These are phyloP conservation scores for Melitaea athalia DNA, from an alignment of 2,888 invertebrate species.

Conservation along the genomic window DNA sequence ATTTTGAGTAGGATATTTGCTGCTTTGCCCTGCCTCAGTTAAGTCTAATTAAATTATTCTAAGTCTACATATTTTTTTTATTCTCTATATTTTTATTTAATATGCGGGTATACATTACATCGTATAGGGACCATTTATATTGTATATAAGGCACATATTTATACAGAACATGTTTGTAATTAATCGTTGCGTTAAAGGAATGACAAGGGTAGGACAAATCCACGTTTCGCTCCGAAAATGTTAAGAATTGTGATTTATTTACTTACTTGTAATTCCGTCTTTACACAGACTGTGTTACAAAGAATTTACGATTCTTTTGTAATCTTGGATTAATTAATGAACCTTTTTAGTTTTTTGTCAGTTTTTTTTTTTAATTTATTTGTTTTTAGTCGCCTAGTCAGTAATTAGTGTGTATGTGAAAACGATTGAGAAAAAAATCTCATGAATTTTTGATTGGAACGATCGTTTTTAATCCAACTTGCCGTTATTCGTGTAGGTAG, in stretches of 20 bases:
- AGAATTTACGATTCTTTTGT: background rate
- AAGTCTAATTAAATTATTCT: too few relatives aligned
- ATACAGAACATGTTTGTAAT: conserved; percentile 24
- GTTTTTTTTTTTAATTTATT: too few relatives aligned
- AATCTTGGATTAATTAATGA: background rate
- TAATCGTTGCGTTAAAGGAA: conserved; percentile 27
- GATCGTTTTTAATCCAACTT: too few relatives aligned
- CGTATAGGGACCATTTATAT: background rate
- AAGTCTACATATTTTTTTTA: too few relatives aligned
- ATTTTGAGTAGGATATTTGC: too few relatives aligned
- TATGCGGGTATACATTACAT: background rate
- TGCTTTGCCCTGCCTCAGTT: too few relatives aligned
- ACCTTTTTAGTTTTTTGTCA: background rate
- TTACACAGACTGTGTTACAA: background rate
- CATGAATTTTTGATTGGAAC: too few relatives aligned
- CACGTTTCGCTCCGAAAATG: conserved; percentile 7
- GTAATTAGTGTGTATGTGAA: too few relatives aligned
- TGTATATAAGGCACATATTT: background rate
- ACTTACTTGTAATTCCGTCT: conserved; percentile 15
- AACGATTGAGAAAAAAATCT: too few relatives aligned
- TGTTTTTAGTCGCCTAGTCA: too few relatives aligned
- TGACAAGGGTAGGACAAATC: conserved; percentile 34
- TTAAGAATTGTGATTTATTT: conserved; percentile 33
- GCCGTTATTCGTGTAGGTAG: too few relatives aligned
- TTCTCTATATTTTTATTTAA: too few relatives aligned